Base-by-base conservation (phyloP, 2,797 vertebrate species). In the Brotula barbata region DNA sequence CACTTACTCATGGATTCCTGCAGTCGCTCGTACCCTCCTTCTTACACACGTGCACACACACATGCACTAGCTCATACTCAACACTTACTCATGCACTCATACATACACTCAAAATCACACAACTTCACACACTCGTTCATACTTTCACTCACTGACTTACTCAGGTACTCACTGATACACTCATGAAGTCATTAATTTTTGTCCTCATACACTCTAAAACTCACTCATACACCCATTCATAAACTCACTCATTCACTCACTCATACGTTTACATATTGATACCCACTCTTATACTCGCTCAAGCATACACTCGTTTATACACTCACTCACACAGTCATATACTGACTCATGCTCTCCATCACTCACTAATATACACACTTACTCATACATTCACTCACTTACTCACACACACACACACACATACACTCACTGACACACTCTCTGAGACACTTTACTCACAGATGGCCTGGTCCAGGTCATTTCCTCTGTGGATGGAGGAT, bases 401-500 rank as follows among this genome's bases (percentile, higher is more conserved):
- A 4, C 25, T 28, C 25, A 4, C 25, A 4, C 25, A n/a, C n/a
- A n/a, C 50, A 58, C 42, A 17, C 47, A 68, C 66, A 53, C 46
- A 21, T 28, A 34, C 53, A 49, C 49, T 45, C 52, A 22, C 33
- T 20, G 31, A 50, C n/a, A 14, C 36, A 31, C 37, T 43, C 39
- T 7, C 33, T 33, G 12, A 44, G 42, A 62, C 60, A 59, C 68
- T 58, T 63, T 63, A 71, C 71, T 88, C 86, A 86, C 86, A 86
- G 79, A 92, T 90, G 77, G 82, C 78, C 84, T 74, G 58, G 75
- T 78, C 58, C 77, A 85, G 84, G 80, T 85, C 83, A 86, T 89
- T 92, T 90, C 85, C 82, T 92, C 77, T 84, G 77, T 82, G 81
- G 81, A 86, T 85, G 86, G 77, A 75, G 80, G 82, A 86, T 92